Percentiles rank a stretch among this genome's conserved stretches.
Conservation (phyloP, 2,113 vertebrate genomes). For the Apteryx mantelli region DNA sequence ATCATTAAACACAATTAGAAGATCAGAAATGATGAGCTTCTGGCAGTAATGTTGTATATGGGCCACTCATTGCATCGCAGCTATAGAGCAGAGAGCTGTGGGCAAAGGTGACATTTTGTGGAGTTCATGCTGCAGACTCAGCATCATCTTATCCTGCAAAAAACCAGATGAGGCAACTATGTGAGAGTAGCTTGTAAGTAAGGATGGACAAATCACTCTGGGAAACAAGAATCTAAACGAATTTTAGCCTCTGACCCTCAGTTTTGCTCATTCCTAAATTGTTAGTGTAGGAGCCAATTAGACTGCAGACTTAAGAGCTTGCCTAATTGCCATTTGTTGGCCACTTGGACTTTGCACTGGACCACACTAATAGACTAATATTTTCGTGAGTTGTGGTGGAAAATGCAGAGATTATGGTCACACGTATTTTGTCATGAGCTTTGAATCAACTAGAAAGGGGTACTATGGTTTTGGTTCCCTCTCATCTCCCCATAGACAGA, state of each 20-base stretch:
- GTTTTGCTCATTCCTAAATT: not conserved
- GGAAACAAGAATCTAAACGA: not conserved
- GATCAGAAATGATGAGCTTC: constrained; percentile 27
- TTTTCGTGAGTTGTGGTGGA: not conserved
- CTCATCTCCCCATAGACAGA: not conserved
- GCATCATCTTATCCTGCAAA: not conserved
- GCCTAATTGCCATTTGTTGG: not conserved
- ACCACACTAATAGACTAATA: not conserved
- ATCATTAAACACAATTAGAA: constrained; percentile 59
- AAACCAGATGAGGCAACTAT: not conserved
- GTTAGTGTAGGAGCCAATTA: not conserved
- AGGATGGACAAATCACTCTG: not conserved
- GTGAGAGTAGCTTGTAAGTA: not conserved
- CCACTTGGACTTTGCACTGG: not conserved
- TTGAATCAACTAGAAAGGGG: not conserved
- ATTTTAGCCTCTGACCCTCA: not conserved
- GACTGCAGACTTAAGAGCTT: not conserved
- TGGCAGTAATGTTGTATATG: not conserved
- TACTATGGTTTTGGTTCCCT: rapidly evolving
- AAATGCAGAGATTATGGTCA: not conserved
- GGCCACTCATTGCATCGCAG: not conserved
- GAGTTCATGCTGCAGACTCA: not conserved
- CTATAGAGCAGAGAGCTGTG: not conserved
- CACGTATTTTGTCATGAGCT: not conserved
- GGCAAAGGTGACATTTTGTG: not conserved